Evolutionary conservation across 2,888 invertebrate species (phyloP).

Genomic region (Aspidapion aeneum): DNA sequence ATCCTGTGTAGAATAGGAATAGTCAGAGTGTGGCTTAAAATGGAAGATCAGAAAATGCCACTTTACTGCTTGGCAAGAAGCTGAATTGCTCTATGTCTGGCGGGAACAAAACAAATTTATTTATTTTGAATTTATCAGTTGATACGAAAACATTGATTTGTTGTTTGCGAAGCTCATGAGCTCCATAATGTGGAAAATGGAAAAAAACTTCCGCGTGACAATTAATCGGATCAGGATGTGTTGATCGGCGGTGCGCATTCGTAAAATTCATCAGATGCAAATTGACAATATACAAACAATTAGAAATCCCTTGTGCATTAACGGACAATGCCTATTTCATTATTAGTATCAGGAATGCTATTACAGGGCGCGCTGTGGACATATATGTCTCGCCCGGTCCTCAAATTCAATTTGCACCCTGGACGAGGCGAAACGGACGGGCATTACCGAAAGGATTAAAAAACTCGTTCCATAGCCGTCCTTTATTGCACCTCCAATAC

Average conservation of each 20-base stretch:
- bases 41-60: too few relatives aligned
- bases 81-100: too few relatives aligned
- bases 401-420: constrained; percentile 44
- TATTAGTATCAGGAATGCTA: constrained; percentile 48
- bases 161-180: too few relatives aligned
- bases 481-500: constrained; percentile 38
- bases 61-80: too few relatives aligned
- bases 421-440: constrained; percentile 34
- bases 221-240: constrained; percentile 22
- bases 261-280: constrained; percentile 46
- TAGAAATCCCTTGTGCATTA: constrained; percentile 46
- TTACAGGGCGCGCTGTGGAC: constrained; percentile 42
- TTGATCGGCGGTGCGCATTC: constrained; percentile 25
- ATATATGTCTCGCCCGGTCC: constrained; percentile 43
- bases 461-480: constrained; percentile 38
- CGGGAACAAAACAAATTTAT: too few relatives aligned
- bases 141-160: too few relatives aligned
- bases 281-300: constrained; percentile 50
- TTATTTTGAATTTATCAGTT: too few relatives aligned
- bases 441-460: constrained; percentile 40
- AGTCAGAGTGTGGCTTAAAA: too few relatives aligned
- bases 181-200: constrained; percentile 13
- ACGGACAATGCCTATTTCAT: constrained; percentile 47
- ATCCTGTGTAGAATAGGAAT: too few relatives aligned
- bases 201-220: constrained; percentile 19